These are phyloP conservation scores for Hirundo rustica DNA, from an alignment of 2,797 vertebrate genomes.

Conservation along the genomic window DNA sequence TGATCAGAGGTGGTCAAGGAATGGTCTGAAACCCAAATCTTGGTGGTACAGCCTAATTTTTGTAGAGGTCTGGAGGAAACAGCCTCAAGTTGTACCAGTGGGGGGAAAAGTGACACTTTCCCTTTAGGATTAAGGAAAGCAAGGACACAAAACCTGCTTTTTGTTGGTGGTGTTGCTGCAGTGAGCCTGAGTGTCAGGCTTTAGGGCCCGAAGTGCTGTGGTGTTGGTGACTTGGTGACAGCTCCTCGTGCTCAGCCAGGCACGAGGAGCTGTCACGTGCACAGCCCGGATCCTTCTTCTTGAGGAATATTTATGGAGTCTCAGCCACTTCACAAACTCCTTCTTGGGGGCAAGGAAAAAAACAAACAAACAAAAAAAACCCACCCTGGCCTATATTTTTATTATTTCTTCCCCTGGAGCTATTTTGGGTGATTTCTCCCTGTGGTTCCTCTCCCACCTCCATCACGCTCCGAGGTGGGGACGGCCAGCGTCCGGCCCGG, in stretches of 20 bases:
- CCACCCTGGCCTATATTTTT: neutral
- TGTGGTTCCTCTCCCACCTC: conserved; percentile 24
- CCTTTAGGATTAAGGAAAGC: neutral
- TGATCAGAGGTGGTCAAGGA: accelerated
- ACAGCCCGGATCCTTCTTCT: neutral
- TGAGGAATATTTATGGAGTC: neutral
- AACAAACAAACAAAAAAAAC: neutral
- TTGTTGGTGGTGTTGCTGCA: neutral
- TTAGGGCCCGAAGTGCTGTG: neutral
- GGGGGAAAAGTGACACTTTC: no score
- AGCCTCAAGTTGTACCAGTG: neutral
- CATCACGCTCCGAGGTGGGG: neutral
- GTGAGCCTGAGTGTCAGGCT: neutral
- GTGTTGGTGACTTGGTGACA: neutral
- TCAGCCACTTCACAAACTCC: neutral
- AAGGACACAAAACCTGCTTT: neutral
- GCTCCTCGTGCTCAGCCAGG: neutral
- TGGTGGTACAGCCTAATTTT: neutral
- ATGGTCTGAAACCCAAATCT: neutral
- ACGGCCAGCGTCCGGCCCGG: conserved; percentile 56
- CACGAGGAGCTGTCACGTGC: neutral
- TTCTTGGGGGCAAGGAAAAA: neutral
- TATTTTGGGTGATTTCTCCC: neutral
- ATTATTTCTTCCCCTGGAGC: neutral
- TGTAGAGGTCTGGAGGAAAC: neutral